These are phyloP conservation scores for Psilanteris sp. DNA, from an alignment of 1,140 invertebrate species.

Conservation along the genomic window DNA sequence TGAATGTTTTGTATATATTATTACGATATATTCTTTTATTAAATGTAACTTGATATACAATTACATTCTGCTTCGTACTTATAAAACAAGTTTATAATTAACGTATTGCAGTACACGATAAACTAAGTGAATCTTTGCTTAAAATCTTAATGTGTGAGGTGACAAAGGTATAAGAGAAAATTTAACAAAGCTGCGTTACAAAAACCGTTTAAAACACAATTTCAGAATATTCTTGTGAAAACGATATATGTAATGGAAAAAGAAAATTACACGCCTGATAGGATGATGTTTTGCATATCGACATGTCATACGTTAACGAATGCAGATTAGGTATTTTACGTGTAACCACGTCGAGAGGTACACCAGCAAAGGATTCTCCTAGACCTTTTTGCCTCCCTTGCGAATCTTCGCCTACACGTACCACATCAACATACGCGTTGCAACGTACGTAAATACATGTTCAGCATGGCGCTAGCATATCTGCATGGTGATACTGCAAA, in stretches of 20 bases:
- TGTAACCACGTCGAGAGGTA: constrained; percentile 64
- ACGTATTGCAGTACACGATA: too few relatives aligned
- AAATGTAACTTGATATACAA: too few relatives aligned
- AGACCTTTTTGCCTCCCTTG: constrained; percentile 63
- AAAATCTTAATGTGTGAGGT: constrained; percentile 15
- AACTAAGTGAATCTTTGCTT: constrained; percentile 29
- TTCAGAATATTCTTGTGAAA: constrained; percentile 31
- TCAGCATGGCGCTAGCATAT: constrained; percentile 54
- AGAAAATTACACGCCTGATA: constrained; percentile 59
- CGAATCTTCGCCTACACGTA: constrained; percentile 56
- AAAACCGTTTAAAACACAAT: constrained; percentile 54
- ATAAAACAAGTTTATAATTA: too few relatives aligned
- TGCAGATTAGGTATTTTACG: constrained; percentile 76
- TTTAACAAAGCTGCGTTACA: constrained; percentile 41
- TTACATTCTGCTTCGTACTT: too few relatives aligned
- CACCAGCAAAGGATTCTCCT: constrained; percentile 68
- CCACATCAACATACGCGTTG: constrained; percentile 46
- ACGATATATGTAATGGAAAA: constrained; percentile 47
- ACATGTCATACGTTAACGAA: constrained; percentile 73
- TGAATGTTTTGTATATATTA: too few relatives aligned
- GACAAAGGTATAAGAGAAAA: constrained; percentile 49
- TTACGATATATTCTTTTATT: too few relatives aligned
- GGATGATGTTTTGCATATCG: constrained; percentile 67
- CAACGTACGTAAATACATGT: constrained; percentile 47
- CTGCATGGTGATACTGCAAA: constrained; percentile 70